Conservation (phyloP, 2,888 invertebrate genomes). For the Dasypogon diadema region DNA sequence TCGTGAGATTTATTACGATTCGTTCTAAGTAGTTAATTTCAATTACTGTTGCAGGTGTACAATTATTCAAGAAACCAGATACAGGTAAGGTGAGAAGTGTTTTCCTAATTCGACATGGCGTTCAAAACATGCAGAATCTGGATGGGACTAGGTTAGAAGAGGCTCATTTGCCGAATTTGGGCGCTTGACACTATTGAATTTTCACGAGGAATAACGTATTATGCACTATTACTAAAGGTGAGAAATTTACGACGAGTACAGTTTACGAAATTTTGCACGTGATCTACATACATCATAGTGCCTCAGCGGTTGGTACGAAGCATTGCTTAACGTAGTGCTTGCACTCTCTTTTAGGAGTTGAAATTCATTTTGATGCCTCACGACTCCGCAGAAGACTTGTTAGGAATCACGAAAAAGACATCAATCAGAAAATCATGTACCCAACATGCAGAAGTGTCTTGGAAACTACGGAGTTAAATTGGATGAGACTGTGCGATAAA, state of each 20-base stretch:
- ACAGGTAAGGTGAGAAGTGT: no score
- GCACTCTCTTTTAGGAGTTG: conserved; percentile 1
- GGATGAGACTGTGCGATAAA: background rate
- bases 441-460: background rate
- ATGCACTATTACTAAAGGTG: background rate
- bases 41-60: conserved; percentile 25
- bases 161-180: no score
- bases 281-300: conserved; percentile 35
- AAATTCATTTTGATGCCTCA: conserved; percentile 19
- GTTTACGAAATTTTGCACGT: conserved; percentile 33
- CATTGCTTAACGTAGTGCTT: background rate
- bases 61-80: background rate
- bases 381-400: conserved; percentile 31
- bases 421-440: conserved; percentile 39
- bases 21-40: conserved; percentile 34
- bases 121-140: no score
- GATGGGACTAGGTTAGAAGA: no score
- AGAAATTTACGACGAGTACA: background rate
- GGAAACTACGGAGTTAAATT: background rate
- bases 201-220: no score
- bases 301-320: background rate
- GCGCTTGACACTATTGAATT: no score
- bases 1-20: conserved; percentile 40
- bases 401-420: conserved; percentile 37
- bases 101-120: no score